Percentiles rank a stretch among this genome's conserved stretches.
These are phyloP conservation scores for Passerculus sandwichensis DNA, from an alignment of 2,797 vertebrate genomes.

Conservation along the genomic window DNA sequence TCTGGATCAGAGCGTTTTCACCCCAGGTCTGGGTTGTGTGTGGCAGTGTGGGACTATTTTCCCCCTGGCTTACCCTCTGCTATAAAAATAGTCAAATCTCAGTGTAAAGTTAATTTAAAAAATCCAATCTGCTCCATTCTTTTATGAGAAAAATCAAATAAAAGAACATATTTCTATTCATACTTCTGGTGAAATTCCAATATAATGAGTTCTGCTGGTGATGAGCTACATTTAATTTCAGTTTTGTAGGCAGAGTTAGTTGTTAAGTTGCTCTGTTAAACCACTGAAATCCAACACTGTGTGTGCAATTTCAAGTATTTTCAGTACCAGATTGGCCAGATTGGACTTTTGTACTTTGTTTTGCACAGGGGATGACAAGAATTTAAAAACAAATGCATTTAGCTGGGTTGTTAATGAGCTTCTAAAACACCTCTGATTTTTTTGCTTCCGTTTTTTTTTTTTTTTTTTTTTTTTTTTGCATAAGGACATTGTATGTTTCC, in stretches of 20 bases:
- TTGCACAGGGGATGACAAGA: not conserved
- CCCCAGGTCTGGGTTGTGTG: not conserved
- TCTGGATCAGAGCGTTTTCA: not conserved
- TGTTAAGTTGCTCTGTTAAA: not conserved
- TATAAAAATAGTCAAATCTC: not conserved
- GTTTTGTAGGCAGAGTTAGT: not conserved
- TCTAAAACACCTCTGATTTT: not conserved
- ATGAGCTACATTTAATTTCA: not conserved
- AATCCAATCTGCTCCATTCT: not conserved
- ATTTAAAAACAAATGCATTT: not conserved
- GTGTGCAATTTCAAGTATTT: not conserved
- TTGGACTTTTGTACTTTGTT: not conserved
- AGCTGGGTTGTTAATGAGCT: not conserved
- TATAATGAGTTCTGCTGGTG: not conserved
- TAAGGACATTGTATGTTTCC: not conserved
- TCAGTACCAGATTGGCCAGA: not conserved
- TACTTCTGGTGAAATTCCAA: not conserved
- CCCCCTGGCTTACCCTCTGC: not conserved
- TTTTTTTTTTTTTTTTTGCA: not conserved
- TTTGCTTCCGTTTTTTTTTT: not conserved
- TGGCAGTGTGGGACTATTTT: not conserved
- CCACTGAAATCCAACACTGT: not conserved
- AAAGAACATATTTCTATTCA: not conserved
- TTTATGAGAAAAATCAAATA: not conserved
- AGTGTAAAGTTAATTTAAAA: not conserved